Percentiles rank a stretch among this genome's conserved stretches.
Conservation (phyloP, 2,888 invertebrate species). For the Dyspetes luteomarginatus region DNA sequence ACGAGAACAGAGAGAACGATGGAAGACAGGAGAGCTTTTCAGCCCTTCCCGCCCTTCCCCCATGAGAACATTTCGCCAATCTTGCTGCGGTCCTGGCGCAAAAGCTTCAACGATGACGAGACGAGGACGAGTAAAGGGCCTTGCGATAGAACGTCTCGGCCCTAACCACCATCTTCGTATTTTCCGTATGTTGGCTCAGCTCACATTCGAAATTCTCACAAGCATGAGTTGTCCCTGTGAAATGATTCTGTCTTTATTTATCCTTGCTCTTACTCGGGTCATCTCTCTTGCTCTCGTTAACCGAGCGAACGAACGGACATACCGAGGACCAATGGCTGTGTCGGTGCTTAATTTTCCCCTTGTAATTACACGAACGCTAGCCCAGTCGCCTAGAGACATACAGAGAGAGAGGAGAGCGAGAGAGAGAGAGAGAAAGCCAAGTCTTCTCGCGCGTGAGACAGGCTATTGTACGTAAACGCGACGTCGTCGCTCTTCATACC, state of each 20-base stretch:
- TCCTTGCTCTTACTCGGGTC: slow-evolving; percentile 39
- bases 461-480: slow-evolving; percentile 67
- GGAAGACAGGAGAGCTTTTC: slow-evolving; percentile 52
- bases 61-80: slow-evolving; percentile 32
- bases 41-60: slow-evolving; percentile 17
- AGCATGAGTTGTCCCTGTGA: slow-evolving; percentile 56
- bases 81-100: slow-evolving; percentile 38
- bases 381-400: slow-evolving; percentile 36
- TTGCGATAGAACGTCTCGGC: slow-evolving; percentile 57
- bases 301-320: slow-evolving; percentile 71
- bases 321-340: slow-evolving; percentile 78
- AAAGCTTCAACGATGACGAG: slow-evolving; percentile 39
- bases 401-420: slow-evolving; percentile 37
- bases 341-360: slow-evolving; percentile 84
- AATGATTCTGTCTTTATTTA: slow-evolving; percentile 33
- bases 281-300: slow-evolving; percentile 69
- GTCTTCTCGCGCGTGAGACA: neutral
- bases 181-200: slow-evolving; percentile 75
- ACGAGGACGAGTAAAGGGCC: slow-evolving; percentile 51
- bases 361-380: slow-evolving; percentile 82
- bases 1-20: slow-evolving; percentile 40
- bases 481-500: slow-evolving; percentile 49
- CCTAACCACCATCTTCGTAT: slow-evolving; percentile 70
- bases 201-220: slow-evolving; percentile 62
- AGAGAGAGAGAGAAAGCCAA: slow-evolving; percentile 73